phyloP scores from a whole-genome alignment of 2,797 vertebrate genomes.

The Acrossocheilus wenchowensis region DNA sequence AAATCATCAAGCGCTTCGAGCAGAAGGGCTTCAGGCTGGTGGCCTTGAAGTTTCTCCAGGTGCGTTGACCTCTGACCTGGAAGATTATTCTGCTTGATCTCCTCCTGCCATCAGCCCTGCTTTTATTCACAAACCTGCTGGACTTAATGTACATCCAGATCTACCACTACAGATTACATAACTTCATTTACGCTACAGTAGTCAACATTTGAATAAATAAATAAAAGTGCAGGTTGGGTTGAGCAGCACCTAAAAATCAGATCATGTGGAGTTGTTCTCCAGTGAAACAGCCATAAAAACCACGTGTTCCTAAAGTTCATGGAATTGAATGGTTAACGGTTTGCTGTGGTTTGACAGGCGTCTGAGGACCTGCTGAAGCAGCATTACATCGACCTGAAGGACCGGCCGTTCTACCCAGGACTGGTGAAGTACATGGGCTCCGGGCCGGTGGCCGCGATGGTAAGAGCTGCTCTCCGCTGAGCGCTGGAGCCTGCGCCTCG shows the following conservation, averaged over 20 bases:
- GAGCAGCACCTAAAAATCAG: too few species aligned
- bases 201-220: too few species aligned
- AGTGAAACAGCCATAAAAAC: too few species aligned
- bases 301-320: too few species aligned
- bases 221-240: too few species aligned
- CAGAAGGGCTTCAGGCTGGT: neutral
- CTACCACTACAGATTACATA: too few species aligned
- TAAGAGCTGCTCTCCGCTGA: constrained; percentile 64
- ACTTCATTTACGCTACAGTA: too few species aligned
- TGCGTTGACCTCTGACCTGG: neutral
- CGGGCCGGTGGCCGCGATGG: constrained; percentile 91
- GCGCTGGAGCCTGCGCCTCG: too few species aligned
- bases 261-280: too few species aligned
- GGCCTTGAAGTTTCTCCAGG: neutral
- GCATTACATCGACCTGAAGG: constrained; percentile 93
- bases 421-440: constrained; percentile 91
- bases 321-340: neutral
- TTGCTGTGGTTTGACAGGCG: constrained; percentile 72
- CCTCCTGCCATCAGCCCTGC: neutral
- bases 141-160: neutral
- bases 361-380: constrained; percentile 86
- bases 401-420: constrained; percentile 86
- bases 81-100: neutral
- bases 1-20: neutral
- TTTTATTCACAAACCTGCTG: neutral